A percentile compares a stretch with the other conserved stretches of the same genome.
Evolutionary conservation across 1,140 invertebrate species (phyloP).

Genomic region (Drosophila obscura): DNA sequence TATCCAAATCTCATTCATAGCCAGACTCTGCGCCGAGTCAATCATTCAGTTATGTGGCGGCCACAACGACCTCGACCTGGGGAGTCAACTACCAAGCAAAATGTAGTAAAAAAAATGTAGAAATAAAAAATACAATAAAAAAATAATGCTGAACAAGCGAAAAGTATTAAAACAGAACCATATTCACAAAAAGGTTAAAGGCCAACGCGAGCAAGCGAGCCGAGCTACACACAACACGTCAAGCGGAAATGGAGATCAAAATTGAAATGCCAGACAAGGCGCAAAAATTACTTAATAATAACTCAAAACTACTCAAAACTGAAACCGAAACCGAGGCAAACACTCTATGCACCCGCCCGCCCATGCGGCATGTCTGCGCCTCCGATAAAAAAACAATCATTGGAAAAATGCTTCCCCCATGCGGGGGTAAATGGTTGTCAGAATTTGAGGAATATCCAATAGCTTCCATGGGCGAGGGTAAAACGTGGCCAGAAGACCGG

Average conservation of each 20-base stretch:
- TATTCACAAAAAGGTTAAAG: constrained; percentile 37
- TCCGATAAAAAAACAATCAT: constrained; percentile 8
- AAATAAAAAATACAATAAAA: constrained; percentile 8
- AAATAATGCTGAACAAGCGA: no score
- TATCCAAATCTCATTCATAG: constrained; percentile 5
- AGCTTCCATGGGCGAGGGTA: not conserved
- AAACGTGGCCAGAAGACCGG: not conserved
- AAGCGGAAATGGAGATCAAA: constrained; percentile 44
- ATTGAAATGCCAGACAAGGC: constrained; percentile 2
- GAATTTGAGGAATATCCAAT: not conserved
- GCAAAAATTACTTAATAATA: constrained; percentile 38
- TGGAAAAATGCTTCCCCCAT: constrained; percentile 5
- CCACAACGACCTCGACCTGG: constrained; percentile 16
- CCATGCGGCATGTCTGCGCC: not conserved
- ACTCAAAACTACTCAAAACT: not conserved
- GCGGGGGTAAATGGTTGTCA: not conserved
- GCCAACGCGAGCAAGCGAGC: constrained; percentile 5
- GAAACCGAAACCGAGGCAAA: constrained; percentile 1
- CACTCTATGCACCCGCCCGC: not conserved
- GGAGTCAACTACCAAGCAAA: constrained; percentile 27
- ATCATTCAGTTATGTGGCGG: constrained; percentile 11
- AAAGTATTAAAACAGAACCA: constrained; percentile 11
- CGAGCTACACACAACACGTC: constrained; percentile 8
- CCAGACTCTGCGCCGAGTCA: constrained; percentile 7
- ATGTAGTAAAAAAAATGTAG: constrained; percentile 19